A percentile compares a stretch with the other conserved stretches of the same genome.
Conservation (phyloP, 2,888 invertebrate genomes). For the Germaria angustata region DNA sequence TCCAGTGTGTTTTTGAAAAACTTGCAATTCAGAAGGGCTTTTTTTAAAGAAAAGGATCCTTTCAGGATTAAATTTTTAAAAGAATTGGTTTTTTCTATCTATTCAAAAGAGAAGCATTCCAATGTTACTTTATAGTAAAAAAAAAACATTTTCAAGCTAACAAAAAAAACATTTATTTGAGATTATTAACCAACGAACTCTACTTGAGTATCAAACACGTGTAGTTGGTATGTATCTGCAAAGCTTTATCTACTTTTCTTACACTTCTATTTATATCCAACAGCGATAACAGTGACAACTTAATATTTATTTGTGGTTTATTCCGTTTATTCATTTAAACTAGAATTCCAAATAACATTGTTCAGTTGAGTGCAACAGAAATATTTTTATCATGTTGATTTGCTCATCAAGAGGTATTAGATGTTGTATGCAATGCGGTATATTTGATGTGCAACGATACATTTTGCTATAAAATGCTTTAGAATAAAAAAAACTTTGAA, state of each 20-base stretch:
- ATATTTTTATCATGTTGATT: constrained; percentile 71
- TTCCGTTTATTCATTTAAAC: not conserved
- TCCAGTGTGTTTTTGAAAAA: too few relatives aligned
- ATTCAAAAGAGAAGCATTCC: too few relatives aligned
- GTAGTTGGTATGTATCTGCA: not conserved
- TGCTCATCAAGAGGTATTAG: constrained; percentile 79
- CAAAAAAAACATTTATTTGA: too few relatives aligned
- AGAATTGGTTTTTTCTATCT: too few relatives aligned
- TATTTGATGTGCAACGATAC: constrained; percentile 70
- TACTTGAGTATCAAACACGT: not conserved
- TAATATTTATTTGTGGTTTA: constrained; percentile 18
- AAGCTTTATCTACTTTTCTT: constrained; percentile 29
- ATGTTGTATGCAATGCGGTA: constrained; percentile 72
- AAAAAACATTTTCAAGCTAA: too few relatives aligned
- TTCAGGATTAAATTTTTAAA: too few relatives aligned
- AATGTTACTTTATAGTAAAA: too few relatives aligned
- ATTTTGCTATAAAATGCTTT: constrained; percentile 4
- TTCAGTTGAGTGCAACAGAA: constrained; percentile 23
- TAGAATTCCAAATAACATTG: not conserved
- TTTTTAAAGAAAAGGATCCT: too few relatives aligned
- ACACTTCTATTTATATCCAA: constrained; percentile 10
- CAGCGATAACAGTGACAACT: constrained; percentile 25
- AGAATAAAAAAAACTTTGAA: constrained; percentile 1
- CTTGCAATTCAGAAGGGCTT: too few relatives aligned
- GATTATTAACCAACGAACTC: not conserved